Conservation (phyloP, 2,888 invertebrate genomes). For the Gortyna flavago region DNA sequence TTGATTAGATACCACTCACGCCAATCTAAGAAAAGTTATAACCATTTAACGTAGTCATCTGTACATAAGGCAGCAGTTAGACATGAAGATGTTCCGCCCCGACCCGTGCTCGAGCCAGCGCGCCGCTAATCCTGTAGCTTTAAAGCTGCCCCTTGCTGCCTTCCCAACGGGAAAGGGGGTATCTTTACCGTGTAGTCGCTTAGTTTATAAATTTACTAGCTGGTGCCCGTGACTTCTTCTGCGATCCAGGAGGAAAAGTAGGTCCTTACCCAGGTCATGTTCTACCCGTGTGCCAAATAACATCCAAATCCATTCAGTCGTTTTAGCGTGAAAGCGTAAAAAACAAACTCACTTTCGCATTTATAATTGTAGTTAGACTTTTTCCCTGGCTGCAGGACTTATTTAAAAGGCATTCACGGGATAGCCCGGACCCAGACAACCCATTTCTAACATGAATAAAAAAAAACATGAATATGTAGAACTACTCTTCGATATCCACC, state of each 20-base stretch:
- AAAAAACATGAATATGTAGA: neutral
- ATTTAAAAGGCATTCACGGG: neutral
- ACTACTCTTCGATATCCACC: neutral
- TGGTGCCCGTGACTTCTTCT: too few relatives aligned
- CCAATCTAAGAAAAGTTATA: neutral
- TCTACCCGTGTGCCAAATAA: too few relatives aligned
- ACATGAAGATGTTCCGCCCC: neutral
- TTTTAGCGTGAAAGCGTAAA: too few relatives aligned
- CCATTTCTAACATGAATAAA: neutral
- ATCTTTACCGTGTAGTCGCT: too few relatives aligned
- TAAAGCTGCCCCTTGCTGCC: neutral
- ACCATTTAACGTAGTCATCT: neutral
- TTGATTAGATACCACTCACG: neutral
- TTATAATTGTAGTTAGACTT: neutral
- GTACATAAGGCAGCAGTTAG: neutral
- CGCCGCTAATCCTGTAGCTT: neutral
- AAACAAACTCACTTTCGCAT: too few relatives aligned
- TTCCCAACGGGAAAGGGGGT: neutral
- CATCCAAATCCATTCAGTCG: too few relatives aligned
- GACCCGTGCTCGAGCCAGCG: neutral
- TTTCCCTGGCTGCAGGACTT: neutral
- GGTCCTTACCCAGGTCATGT: too few relatives aligned
- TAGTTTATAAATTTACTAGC: too few relatives aligned
- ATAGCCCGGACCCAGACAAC: neutral
- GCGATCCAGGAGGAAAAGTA: too few relatives aligned